Evolutionary conservation across 2,797 vertebrate genomes (phyloP).

Genomic region (Anniella stebbinsi): DNA sequence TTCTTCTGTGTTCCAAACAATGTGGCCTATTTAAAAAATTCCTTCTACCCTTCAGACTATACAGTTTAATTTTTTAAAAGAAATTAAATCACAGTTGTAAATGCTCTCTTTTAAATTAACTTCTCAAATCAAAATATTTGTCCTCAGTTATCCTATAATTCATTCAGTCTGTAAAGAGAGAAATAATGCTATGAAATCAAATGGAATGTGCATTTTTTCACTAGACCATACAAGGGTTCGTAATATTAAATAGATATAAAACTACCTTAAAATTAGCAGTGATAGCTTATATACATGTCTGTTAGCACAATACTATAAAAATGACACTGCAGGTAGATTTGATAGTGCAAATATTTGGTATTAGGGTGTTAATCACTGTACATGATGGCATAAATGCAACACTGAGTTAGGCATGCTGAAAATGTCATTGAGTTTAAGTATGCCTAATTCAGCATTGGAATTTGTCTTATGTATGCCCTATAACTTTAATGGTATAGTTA

Average conservation of each 20-base stretch:
- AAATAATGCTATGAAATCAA: not conserved
- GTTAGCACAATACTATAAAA: not conserved
- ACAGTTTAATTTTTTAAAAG: not conserved
- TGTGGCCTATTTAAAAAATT: not conserved
- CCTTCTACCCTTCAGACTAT: not conserved
- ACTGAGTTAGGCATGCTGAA: too few species aligned
- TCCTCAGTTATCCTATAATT: slow-evolving; percentile 33
- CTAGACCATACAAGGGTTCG: not conserved
- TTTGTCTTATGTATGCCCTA: too few species aligned
- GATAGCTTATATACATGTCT: not conserved
- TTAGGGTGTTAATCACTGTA: too few species aligned
- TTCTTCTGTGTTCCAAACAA: not conserved
- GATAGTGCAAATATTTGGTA: not conserved
- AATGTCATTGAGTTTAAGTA: too few species aligned
- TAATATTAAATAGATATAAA: not conserved
- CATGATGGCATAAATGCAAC: too few species aligned
- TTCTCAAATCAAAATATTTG: slow-evolving; percentile 7
- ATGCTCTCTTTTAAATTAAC: slow-evolving; percentile 19
- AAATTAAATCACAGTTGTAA: not conserved
- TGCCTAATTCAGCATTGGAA: too few species aligned
- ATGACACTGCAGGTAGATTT: not conserved
- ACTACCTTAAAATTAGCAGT: not conserved
- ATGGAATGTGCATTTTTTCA: not conserved
- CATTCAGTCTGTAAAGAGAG: slow-evolving; percentile 21
- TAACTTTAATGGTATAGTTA: not conserved